These are phyloP conservation scores for Axinella damicornis DNA, from an alignment of 37 sponge, comb jelly and placozoan species.

Conservation along the genomic window DNA sequence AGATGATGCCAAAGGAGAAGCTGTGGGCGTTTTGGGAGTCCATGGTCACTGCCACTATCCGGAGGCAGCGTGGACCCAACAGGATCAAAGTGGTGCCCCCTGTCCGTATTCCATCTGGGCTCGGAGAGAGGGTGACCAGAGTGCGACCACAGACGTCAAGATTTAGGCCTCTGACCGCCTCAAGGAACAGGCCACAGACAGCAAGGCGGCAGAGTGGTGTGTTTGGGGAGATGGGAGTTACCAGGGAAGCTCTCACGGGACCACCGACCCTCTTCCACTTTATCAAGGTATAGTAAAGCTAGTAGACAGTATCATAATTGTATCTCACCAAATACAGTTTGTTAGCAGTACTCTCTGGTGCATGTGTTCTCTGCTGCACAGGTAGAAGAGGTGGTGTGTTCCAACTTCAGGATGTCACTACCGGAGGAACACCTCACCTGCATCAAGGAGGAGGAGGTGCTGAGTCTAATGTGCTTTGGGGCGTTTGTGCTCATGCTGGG, in stretches of 20 bases:
- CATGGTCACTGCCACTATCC: slow-evolving; percentile 67
- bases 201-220: slow-evolving; percentile 4
- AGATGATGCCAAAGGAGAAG: slow-evolving; percentile 55
- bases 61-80: slow-evolving; percentile 50
- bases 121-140: slow-evolving; percentile 33
- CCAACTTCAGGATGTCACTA: slow-evolving; percentile 13
- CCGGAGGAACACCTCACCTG: slow-evolving; percentile 27
- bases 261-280: slow-evolving; percentile 64
- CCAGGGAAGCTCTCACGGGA: slow-evolving; percentile 44
- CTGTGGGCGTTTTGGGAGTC: slow-evolving; percentile 82
- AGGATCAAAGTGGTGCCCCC: slow-evolving; percentile 81
- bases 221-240: slow-evolving; percentile 4
- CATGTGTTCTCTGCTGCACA: slow-evolving; percentile 31
- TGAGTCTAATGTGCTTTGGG: slow-evolving; percentile 48
- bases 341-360: too few species aligned
- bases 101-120: slow-evolving; percentile 68
- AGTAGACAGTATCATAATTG: too few species aligned
- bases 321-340: too few species aligned
- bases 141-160: slow-evolving; percentile 71
- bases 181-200: slow-evolving; percentile 44
- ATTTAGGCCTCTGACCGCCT: slow-evolving; percentile 71
- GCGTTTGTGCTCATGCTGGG: slow-evolving; percentile 72
- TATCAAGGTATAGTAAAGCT: slow-evolving; percentile 46
- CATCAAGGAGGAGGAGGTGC: slow-evolving; percentile 32
- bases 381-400: slow-evolving; percentile 68